Evolutionary conservation across 2,113 vertebrate genomes (phyloP), one percentile per base, ranked within the genome.

Genomic region (Setophaga petechia): DNA sequence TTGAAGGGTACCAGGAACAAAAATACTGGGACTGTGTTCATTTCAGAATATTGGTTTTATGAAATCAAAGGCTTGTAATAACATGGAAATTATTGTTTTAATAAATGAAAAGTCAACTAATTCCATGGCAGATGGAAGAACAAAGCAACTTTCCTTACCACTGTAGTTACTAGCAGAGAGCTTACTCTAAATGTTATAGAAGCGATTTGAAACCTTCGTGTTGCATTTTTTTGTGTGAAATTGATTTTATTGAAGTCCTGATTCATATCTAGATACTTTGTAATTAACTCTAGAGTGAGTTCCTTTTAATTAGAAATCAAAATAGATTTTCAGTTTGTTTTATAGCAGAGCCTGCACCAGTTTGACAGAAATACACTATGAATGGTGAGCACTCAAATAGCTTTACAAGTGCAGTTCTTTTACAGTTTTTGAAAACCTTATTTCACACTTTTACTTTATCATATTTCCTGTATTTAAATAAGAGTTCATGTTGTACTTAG

Each of bases 291-390:
- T 19, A 43, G 30, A 84, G 24, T 55, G 11, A 43, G 21, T 63
- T 72, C 23, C 15, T 84, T 91, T 90, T 84, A 72, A 59, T 89
- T 74, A 87, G 28, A 78, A 87, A 89, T 75, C 28, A 91, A 91
- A 91, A 86, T 83, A 59, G 62, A 69, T 81, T 77, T 93, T 87
- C 62, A 67, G 35, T 79, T 78, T 79, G 5, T 23, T 93, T 87
- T 85, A 71, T 39, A 75, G 30, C 25, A 71, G 4, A 78, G 20
- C 23, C 13, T 2, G 0, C 3, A 0, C 20, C 20, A 35, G 7
- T 84, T 71, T 87, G 71, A 67, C 31, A 91, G 68, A 81, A 91
- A 78, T 62, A 51, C 33, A 16, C 51, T 79, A 5, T 49, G 51
- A 37, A 41, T 41, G 31, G 15, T 52, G 43, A 71, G 62, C 65